Base-by-base conservation (phyloP, 2,888 invertebrate species). In the Exephanes ischioxanthus region DNA sequence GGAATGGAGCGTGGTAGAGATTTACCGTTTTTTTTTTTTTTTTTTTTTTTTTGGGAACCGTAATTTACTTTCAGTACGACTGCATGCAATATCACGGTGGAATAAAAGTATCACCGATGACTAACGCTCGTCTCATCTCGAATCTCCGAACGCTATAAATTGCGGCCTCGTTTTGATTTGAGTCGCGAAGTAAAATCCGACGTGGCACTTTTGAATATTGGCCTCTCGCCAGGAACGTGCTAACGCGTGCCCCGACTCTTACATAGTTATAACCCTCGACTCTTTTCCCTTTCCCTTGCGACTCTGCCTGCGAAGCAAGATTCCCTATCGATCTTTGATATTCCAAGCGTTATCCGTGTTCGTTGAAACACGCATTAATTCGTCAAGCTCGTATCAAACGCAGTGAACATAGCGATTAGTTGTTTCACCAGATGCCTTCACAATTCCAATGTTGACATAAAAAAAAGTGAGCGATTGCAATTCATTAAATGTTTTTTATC, bases 191-290 rank as follows among this genome's bases (percentile, higher is more conserved):
- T 82, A 78, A 84, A 87, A 84, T 84, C 48, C 67, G 82, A 82
- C 86, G 81, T 84, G 77, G 80, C 77, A 80, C 73, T 84, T 86
- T 80, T 77, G 68, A 81, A 85, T 83, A 84, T 84, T 87, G 87
- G 87, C 84, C 33, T 61, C 78, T 76, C 26, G 86, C 86, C 87
- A 87, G 75, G 51, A 79, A 73, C 77, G 76, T 82, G 75, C 68
- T 79, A 67, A 82, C 73, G 77, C 82, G 76, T 80, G 75, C 75
- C 73, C 61, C 48, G 41, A 79, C 79, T 73, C 58, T 51, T 71
- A 71, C n/a, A 26, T 71, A 71, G 16, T 11, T 68, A 48, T 45
- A 68, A 45, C 30, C 63, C 33, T 63, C n/a, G 30, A 76, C 63
- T 75, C 30, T 75, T 75, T 41, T 66, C 61, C 70, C 53, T 75